Base-by-base conservation (phyloP, 2,113 vertebrate genomes). In the Syrrhaptes paradoxus region DNA sequence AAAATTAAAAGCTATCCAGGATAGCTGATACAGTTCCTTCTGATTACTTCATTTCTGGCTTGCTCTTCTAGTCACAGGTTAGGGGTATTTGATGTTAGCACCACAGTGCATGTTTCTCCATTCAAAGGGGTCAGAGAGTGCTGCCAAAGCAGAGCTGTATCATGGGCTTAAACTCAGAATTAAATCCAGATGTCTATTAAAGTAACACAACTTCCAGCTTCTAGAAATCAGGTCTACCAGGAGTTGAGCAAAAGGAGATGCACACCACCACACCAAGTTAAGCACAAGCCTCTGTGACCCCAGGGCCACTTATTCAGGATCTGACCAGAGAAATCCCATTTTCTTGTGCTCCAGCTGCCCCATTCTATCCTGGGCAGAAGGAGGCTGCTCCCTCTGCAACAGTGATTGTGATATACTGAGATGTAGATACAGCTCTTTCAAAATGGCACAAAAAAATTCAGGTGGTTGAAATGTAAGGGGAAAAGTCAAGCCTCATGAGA, bases 211-310 rank as follows among this genome's bases (percentile, higher is more conserved):
- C n/a, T 25, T 34, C 65, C 57, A 45, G 74, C 51, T 74, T 36
- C 38, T 29, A 49, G 19, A 22, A 43, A 25, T 0, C 0, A 0
- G 13, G 20, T 80, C 22, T 46, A 18, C 0, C 2, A 11, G 45
- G 41, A 38, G 8, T 6, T 2, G 65, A 81, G 61, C 34, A n/a
- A 51, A 72, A 71, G 38, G 11, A 76, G 22, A 10, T 24, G 48
- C 36, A 34, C n/a, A 36, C 22, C 43, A 25, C 32, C 18, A 26
- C 9, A 7, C 28, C 10, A 1, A 0, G 0, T 8, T 31, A 10
- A 63, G 25, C 24, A 54, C 43, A n/a, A 66, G 7, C 38, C 24
- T 38, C 59, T 34, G 20, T 36, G 36, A 54, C 24, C 31, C 54
- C 54, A 46, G 73, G 24, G 10, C 14, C 87, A 3, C 3, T 70